Conservation (phyloP, 1,140 invertebrate species). For the Sinella curviseta region DNA sequence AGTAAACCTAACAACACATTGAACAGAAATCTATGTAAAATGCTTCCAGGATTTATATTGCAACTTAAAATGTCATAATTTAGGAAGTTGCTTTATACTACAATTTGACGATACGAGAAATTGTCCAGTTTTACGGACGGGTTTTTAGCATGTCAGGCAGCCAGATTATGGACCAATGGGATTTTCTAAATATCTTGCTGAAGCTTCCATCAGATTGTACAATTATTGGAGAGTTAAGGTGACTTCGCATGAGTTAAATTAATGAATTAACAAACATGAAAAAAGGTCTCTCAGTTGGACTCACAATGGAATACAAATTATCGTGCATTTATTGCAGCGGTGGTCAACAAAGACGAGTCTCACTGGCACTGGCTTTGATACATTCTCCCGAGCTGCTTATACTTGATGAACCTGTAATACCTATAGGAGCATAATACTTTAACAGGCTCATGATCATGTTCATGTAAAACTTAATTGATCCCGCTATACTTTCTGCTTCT, state of each 20-base stretch:
- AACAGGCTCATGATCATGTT: too few species aligned
- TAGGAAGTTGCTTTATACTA: constrained; percentile 35
- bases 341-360: background rate
- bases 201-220: background rate
- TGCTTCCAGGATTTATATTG: constrained; percentile 52
- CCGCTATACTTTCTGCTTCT: background rate
- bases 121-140: constrained; percentile 38
- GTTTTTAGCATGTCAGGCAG: constrained; percentile 25
- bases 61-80: background rate
- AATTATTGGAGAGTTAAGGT: background rate
- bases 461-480: too few species aligned
- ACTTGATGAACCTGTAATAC: constrained; percentile 8
- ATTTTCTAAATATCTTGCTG: constrained; percentile 40
- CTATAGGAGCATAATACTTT: background rate
- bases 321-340: background rate
- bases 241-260: constrained; percentile 62
- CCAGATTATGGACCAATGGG: constrained; percentile 29
- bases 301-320: background rate
- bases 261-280: too few species aligned
- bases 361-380: background rate
- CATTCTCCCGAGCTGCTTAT: background rate
- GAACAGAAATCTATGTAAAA: too few species aligned
- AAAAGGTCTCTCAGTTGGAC: background rate
- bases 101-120: constrained; percentile 41
- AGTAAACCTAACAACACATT: too few species aligned